Conservation (phyloP, 2,888 invertebrate species). For the Nudaria mundana region DNA sequence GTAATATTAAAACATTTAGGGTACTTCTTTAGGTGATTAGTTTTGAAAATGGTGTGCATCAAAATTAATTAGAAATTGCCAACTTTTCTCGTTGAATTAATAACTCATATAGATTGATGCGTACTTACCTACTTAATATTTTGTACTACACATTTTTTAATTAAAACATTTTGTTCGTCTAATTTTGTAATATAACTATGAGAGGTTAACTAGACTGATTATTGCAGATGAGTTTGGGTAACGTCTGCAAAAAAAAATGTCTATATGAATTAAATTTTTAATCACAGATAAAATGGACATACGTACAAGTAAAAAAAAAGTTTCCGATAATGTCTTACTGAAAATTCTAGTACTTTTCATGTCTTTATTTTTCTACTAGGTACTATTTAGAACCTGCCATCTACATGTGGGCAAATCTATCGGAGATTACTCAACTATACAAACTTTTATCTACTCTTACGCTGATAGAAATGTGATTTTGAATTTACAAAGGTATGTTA, state of each 20-base stretch:
- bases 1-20: too few relatives aligned
- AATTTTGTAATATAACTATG: conserved; percentile 23
- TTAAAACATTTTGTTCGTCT: conserved; percentile 40
- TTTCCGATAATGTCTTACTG: too few relatives aligned
- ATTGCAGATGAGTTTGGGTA: conserved; percentile 25
- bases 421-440: too few relatives aligned
- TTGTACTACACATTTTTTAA: conserved; percentile 23
- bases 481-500: too few relatives aligned
- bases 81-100: conserved; percentile 29
- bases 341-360: too few relatives aligned
- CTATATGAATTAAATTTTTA: not conserved
- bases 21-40: too few relatives aligned
- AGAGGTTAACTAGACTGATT: conserved; percentile 41
- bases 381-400: too few relatives aligned
- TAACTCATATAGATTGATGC: conserved; percentile 44
- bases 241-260: not conserved
- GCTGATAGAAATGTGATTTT: too few relatives aligned
- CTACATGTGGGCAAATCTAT: too few relatives aligned
- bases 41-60: conserved; percentile 28
- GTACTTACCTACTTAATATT: conserved; percentile 31
- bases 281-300: not conserved
- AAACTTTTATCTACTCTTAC: too few relatives aligned
- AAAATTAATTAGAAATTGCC: conserved; percentile 42
- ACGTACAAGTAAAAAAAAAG: too few relatives aligned
- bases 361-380: too few relatives aligned